A percentile compares a stretch with the other conserved stretches of the same genome.
These are phyloP conservation scores for Kryptolebias ocellatus DNA, from an alignment of 2,797 vertebrate genomes.

Conservation along the genomic window DNA sequence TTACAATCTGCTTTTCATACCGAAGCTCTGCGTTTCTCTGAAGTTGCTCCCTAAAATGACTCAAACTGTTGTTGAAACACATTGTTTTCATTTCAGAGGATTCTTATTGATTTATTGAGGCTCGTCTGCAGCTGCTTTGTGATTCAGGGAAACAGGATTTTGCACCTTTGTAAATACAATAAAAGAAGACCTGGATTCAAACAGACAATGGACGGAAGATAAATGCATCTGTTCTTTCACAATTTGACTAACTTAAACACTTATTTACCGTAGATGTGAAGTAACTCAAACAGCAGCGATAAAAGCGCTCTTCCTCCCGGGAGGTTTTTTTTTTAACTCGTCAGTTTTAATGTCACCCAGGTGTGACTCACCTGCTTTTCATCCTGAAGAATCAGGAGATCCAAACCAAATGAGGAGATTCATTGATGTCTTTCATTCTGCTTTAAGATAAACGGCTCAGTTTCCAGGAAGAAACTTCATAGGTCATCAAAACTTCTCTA, in stretches of 20 bases:
- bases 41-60: not conserved
- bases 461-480: too few species aligned
- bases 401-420: too few species aligned
- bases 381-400: too few species aligned
- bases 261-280: not conserved
- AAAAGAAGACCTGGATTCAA: not conserved
- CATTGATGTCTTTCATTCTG: too few species aligned
- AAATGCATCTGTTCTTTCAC: not conserved
- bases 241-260: not conserved
- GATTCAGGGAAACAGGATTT: not conserved
- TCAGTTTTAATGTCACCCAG: constrained; percentile 2
- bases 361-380: constrained; percentile 17
- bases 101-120: constrained; percentile 13
- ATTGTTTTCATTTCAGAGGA: constrained; percentile 2
- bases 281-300: not conserved
- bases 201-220: not conserved
- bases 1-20: too few species aligned
- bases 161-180: not conserved
- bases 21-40: not conserved
- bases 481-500: too few species aligned
- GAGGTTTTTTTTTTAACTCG: not conserved
- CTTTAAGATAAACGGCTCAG: too few species aligned
- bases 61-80: not conserved
- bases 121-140: not conserved
- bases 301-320: not conserved